phyloP scores from a whole-genome alignment of 2,113 vertebrate species.

The Oryzias melastigma region DNA sequence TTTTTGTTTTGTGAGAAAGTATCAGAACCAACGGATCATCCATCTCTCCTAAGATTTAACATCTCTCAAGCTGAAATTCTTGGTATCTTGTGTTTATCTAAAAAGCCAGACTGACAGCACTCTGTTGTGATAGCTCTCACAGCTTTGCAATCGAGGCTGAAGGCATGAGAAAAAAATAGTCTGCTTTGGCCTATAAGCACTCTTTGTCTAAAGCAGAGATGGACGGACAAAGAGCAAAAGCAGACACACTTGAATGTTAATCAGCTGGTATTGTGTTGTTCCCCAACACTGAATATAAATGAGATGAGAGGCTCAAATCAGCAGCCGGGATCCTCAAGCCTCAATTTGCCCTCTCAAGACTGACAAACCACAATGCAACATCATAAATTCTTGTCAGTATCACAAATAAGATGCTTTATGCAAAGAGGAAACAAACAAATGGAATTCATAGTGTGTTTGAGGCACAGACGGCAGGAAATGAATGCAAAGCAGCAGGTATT shows the following conservation, averaged over 20 bases:
- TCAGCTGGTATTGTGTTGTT: slow-evolving; percentile 58
- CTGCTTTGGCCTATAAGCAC: slow-evolving; percentile 40
- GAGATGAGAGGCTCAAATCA: slow-evolving; percentile 50
- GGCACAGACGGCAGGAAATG: not conserved
- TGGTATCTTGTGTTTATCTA: slow-evolving; percentile 57
- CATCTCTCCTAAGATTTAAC: too few relatives aligned
- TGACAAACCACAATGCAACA: slow-evolving; percentile 38
- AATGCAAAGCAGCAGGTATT: not conserved
- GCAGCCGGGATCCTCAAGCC: slow-evolving; percentile 38
- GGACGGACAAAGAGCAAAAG: slow-evolving; percentile 64
- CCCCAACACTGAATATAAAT: slow-evolving; percentile 67
- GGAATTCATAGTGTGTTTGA: slow-evolving; percentile 8
- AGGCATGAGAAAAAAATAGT: slow-evolving; percentile 44
- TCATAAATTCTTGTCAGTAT: slow-evolving; percentile 54
- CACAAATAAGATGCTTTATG: slow-evolving; percentile 33
- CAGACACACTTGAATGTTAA: slow-evolving; percentile 63
- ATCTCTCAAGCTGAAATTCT: slow-evolving; percentile 10
- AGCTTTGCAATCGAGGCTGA: slow-evolving; percentile 21
- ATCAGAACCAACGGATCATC: too few relatives aligned
- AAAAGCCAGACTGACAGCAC: slow-evolving; percentile 43
- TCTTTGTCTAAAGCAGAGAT: slow-evolving; percentile 59
- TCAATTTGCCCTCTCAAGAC: slow-evolving; percentile 44
- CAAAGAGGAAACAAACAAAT: slow-evolving; percentile 18
- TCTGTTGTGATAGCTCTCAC: slow-evolving; percentile 22
- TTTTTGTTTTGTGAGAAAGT: too few relatives aligned